Conservation (phyloP, 2,888 invertebrate genomes). For the Pristionchus mayeri region DNA sequence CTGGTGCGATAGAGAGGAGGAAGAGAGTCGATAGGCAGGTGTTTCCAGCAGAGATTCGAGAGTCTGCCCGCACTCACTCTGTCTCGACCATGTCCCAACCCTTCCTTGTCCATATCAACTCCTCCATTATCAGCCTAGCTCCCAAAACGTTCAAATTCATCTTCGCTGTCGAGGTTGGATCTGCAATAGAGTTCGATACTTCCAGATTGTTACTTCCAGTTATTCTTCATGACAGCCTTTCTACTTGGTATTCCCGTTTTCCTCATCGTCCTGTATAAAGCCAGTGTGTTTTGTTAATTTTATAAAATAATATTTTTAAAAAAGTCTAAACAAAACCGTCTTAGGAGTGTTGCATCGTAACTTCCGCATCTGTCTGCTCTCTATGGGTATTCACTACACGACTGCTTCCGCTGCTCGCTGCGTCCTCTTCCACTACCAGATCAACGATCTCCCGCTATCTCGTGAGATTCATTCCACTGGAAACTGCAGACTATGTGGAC, state of each 20-base stretch:
- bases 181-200: neutral
- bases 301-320: neutral
- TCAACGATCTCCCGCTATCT: neutral
- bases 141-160: neutral
- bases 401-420: neutral
- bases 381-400: neutral
- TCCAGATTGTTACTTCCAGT: neutral
- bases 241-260: neutral
- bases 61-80: neutral
- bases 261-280: neutral
- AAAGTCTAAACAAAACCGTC: no score
- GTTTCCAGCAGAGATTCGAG: neutral
- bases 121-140: neutral
- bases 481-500: no score
- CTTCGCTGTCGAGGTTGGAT: neutral
- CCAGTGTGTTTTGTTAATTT: slow-evolving; percentile 8
- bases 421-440: slow-evolving; percentile 1
- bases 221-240: neutral
- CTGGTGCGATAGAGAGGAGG: neutral
- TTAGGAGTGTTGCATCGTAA: neutral
- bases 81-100: neutral
- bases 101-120: slow-evolving; percentile 9
- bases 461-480: neutral
- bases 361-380: neutral
- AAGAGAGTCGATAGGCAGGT: neutral